Evolutionary conservation across 1,140 invertebrate genomes (phyloP), one percentile per base, ranked within the genome.

Genomic region (Prorops nasuta): DNA sequence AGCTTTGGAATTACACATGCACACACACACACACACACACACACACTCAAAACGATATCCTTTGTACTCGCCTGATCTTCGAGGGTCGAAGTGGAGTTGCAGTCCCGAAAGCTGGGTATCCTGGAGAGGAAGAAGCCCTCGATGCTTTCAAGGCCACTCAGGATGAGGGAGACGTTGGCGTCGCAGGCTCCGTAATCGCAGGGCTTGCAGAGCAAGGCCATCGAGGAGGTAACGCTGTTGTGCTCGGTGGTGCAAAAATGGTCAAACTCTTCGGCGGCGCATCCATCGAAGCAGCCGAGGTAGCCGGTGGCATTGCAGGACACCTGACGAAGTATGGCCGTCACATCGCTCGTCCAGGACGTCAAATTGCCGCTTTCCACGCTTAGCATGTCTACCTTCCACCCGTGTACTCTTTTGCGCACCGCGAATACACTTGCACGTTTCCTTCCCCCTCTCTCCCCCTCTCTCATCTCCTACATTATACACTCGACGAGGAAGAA

Each of bases 71-170:
- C 59, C 49, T 57, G 54, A 18, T 64, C 55, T 3, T 45, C 51
- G 17, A 64, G 45, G n/a, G n/a, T n/a, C 1, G 43, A 41, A 3
- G 57, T 60, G 6, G 44, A 60, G 34, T 67, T 66, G 37, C 67
- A 69, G 14, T 61, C 64, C 3, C 40, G 53, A 19, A 64, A 52
- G 19, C 38, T 54, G 0, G 62, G 37, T 28, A 69, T 59, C 37
- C 51, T 60, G 4, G 67, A 63, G 12, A 69, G 31, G 28, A 68
- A 69, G n/a, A 59, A 45, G n/a, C 67, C 62, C 47, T 69, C 62
- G 35, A 69, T 56, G 19, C 44, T 66, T 42, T 69, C 66, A 15
- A 67, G 44, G 0, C 64, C 62, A 14, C 54, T 63, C 18, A 69
- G 50, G 0, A 69, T 24, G 32, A 69, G 34, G 4, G 67, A 69